These are phyloP conservation scores for Acanthurus leucopareius DNA, from an alignment of 2,797 vertebrate genomes.

Conservation along the genomic window DNA sequence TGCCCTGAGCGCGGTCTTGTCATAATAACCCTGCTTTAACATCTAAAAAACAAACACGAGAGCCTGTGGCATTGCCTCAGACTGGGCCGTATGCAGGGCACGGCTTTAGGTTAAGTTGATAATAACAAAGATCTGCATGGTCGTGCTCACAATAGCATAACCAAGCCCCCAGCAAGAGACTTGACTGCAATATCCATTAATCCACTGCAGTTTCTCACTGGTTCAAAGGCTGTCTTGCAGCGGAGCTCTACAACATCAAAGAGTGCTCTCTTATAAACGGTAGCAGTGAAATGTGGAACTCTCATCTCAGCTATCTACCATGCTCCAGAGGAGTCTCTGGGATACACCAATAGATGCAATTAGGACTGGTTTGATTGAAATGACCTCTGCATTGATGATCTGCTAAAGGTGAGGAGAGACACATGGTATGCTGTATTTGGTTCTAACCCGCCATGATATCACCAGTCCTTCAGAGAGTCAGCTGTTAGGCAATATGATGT, in stretches of 20 bases:
- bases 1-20: conserved; percentile 12
- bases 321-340: conserved; percentile 66
- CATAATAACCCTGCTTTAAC: conserved; percentile 23
- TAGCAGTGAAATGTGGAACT: conserved; percentile 69
- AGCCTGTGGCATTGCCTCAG: conserved; percentile 22
- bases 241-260: conserved; percentile 78
- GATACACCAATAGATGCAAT: conserved; percentile 70
- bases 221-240: conserved; percentile 80
- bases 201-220: conserved; percentile 78
- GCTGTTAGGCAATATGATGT: conserved; percentile 15
- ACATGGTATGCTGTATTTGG: conserved; percentile 27
- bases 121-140: conserved; percentile 73
- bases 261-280: conserved; percentile 68
- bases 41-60: conserved; percentile 55
- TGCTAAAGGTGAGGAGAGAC: conserved; percentile 42
- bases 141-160: conserved; percentile 64
- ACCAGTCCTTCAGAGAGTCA: conserved; percentile 11
- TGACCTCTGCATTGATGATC: conserved; percentile 50
- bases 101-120: conserved; percentile 62
- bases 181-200: conserved; percentile 78
- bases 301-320: conserved; percentile 67
- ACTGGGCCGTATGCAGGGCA: conserved; percentile 41
- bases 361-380: conserved; percentile 62
- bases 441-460: conserved; percentile 19
- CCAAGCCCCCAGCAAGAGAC: conserved; percentile 74